Conservation (phyloP, 2,888 invertebrate species). For the Isoperla grammatica region DNA sequence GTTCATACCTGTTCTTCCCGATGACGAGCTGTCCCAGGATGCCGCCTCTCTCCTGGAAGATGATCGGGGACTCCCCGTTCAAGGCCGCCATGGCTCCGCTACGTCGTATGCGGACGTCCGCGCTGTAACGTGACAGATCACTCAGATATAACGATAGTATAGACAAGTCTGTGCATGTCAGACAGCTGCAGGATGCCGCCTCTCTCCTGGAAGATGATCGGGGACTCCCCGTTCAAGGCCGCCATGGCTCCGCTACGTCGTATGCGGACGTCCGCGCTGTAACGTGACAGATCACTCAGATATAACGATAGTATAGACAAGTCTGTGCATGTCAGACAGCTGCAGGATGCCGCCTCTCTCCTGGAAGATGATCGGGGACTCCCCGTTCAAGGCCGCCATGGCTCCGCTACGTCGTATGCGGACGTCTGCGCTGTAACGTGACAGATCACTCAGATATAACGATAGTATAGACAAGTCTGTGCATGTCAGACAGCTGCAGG, state of each 20-base stretch:
- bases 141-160: too few species aligned
- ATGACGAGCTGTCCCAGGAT: conserved; percentile 36
- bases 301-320: too few species aligned
- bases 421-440: conserved; percentile 19
- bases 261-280: conserved; percentile 14
- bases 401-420: conserved; percentile 18
- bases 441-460: too few species aligned
- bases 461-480: too few species aligned
- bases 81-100: conserved; percentile 19
- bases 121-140: conserved; percentile 5
- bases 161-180: too few species aligned
- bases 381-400: too few species aligned
- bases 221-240: too few species aligned
- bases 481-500: too few species aligned
- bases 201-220: conserved; percentile 24
- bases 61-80: conserved; percentile 19
- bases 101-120: conserved; percentile 13
- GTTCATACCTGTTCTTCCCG: conserved; percentile 42
- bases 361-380: conserved; percentile 22
- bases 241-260: conserved; percentile 20
- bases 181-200: neutral
- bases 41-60: conserved; percentile 23
- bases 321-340: too few species aligned
- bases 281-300: neutral
- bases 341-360: too few species aligned